Base-by-base conservation (phyloP, 2,797 vertebrate genomes). In the Lagocephalus sceleratus region DNA sequence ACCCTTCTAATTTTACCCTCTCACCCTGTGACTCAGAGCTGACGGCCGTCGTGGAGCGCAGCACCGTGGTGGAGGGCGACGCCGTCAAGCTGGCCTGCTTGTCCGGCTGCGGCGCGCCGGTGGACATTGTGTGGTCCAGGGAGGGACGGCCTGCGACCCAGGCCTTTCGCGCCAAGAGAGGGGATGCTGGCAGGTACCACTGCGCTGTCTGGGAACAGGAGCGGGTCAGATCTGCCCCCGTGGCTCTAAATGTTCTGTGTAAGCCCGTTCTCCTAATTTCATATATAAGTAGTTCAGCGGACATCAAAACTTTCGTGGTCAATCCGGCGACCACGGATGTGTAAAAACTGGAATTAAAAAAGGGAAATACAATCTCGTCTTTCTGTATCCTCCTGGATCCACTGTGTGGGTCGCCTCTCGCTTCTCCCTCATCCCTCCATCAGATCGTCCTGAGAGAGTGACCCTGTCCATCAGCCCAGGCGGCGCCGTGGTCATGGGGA, bases 161-260 rank as follows among this genome's bases (percentile, higher is more conserved):
- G 8, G 1, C 3, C 51, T 69, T 87, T 54, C 21, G 16, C 55
- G 82, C 73, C 26, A 57, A 17, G 0, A 76, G 40, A 52, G 42
- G 77, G 11, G 73, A 87, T 63, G 63, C 79, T 57, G 85, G 86
- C 29, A 61, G 6, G 4, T 84, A 86, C 54, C 9, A 47, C 49
- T 89, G 85, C 54, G 75, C 76, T 19, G 4, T 71, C 12, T 1
- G 0, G 1, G 60, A 63, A 49, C 65, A 74, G 20, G 46, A 71
- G 20, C 19, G 0, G 0, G n/a, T 8, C 56, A 47, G 14, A 48
- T 86, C 86, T 22, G 47, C 38, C n/a, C 2, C 55, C 6, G 79
- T 79, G 44, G 20, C 41, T 59, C 72, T 87, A 9, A 64, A 53
- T 49, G 79, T 88, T 66, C 73, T 60, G 2, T 86, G 83, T 80